Conservation (phyloP, 2,113 vertebrate species). For the Oreochromis spilurus region DNA sequence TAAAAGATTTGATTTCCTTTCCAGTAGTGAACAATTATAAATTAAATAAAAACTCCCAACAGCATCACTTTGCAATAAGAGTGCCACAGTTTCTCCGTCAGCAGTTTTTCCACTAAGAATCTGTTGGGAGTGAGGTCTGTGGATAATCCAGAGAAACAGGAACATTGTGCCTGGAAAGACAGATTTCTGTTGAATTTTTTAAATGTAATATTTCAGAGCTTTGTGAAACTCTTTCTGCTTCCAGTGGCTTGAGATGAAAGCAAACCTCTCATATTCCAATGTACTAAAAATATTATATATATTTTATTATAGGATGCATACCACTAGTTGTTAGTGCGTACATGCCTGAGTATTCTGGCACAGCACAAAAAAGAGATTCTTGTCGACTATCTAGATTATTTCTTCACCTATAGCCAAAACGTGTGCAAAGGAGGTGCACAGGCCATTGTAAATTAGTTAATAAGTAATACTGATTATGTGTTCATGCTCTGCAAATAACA, state of each 20-base stretch:
- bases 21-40: not conserved
- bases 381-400: accelerated
- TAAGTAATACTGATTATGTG: not conserved
- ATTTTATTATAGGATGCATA: not conserved
- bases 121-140: not conserved
- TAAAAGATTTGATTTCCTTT: not conserved
- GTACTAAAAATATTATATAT: not conserved
- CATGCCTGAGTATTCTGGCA: not conserved
- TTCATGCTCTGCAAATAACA: not conserved
- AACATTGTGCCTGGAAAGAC: not conserved
- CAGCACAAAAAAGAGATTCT: not conserved
- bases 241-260: not conserved
- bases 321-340: not conserved
- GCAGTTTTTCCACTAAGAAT: not conserved
- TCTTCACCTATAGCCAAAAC: not conserved
- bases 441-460: not conserved
- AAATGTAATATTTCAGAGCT: not conserved
- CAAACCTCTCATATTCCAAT: not conserved
- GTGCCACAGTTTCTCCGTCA: not conserved
- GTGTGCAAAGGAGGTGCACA: not conserved
- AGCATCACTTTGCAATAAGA: not conserved
- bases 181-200: not conserved
- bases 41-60: not conserved
- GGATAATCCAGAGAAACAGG: not conserved
- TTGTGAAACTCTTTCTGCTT: not conserved